Conservation (phyloP, 1,140 invertebrate genomes). For the Drepana arcuata region DNA sequence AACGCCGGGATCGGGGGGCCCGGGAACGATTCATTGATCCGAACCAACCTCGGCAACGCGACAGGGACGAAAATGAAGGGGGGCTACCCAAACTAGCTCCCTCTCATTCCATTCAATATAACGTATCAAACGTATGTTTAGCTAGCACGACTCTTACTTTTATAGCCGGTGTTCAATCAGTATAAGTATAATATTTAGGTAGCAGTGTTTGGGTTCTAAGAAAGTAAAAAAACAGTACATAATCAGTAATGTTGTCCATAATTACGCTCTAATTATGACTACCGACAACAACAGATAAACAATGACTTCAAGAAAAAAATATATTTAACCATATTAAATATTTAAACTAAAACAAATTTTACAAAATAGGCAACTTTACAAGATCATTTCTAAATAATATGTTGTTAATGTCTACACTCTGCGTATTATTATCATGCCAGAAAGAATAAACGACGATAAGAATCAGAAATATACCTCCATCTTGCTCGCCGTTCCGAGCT, state of each 20-base stretch:
- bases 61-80: slow-evolving; percentile 39
- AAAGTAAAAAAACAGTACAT: not conserved
- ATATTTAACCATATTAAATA: too few relatives aligned
- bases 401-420: slow-evolving; percentile 9
- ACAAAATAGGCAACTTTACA: too few relatives aligned
- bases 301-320: too few relatives aligned
- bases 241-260: not conserved
- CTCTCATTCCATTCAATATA: slow-evolving; percentile 22
- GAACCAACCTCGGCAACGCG: slow-evolving; percentile 56
- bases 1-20: slow-evolving; percentile 38
- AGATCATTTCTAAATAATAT: not conserved
- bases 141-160: too few relatives aligned
- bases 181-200: not conserved
- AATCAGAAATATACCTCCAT: slow-evolving; percentile 15
- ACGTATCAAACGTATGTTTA: not conserved
- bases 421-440: slow-evolving; percentile 12
- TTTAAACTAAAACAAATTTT: too few relatives aligned
- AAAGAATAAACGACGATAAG: too few relatives aligned
- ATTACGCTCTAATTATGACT: too few relatives aligned
- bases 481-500: slow-evolving; percentile 12
- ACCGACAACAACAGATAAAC: too few relatives aligned
- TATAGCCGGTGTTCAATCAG: not conserved
- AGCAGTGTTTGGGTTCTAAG: not conserved
- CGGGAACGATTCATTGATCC: slow-evolving; percentile 71
- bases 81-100: slow-evolving; percentile 20